A percentile compares a stretch with the other conserved stretches of the same genome.
Conservation (phyloP, 2,797 vertebrate species). For the Anguilla marmorata region DNA sequence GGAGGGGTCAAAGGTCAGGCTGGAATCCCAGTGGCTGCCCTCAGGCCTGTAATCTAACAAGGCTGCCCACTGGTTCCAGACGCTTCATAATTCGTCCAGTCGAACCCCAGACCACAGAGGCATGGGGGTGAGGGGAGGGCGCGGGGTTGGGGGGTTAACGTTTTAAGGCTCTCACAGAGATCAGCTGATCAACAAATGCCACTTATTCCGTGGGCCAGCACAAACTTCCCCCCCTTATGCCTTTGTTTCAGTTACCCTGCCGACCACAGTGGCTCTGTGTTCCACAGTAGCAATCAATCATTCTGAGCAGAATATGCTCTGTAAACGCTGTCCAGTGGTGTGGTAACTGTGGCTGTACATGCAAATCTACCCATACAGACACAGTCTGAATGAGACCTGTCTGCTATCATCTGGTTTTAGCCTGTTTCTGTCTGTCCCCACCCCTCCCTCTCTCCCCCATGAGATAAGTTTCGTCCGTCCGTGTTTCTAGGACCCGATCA, state of each 20-base stretch:
- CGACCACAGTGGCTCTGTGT: slow-evolving; percentile 1
- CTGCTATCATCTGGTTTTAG: background rate
- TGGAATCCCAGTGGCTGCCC: background rate
- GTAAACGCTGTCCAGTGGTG: too few species aligned
- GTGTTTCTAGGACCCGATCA: background rate
- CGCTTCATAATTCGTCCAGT: background rate
- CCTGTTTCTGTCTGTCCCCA: background rate
- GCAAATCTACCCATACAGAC: background rate
- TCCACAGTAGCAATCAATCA: slow-evolving; percentile 20
- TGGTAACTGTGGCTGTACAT: slow-evolving; percentile 12
- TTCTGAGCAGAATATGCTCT: slow-evolving; percentile 9
- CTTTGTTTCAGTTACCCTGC: background rate
- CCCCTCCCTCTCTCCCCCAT: background rate
- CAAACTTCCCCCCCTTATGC: background rate
- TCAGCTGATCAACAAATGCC: slow-evolving; percentile 20
- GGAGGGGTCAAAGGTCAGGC: slow-evolving; percentile 4
- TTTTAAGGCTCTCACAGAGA: background rate
- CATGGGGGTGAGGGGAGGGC: background rate
- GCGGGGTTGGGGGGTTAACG: background rate
- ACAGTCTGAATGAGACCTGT: slow-evolving; percentile 3
- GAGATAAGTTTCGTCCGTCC: too few species aligned
- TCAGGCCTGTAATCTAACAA: background rate
- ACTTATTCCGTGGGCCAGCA: slow-evolving; percentile 1
- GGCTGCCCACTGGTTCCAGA: slow-evolving; percentile 8
- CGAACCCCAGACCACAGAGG: background rate